Evolutionary conservation across 2,888 invertebrate species (phyloP).

Genomic region (Halictus ligatus): DNA sequence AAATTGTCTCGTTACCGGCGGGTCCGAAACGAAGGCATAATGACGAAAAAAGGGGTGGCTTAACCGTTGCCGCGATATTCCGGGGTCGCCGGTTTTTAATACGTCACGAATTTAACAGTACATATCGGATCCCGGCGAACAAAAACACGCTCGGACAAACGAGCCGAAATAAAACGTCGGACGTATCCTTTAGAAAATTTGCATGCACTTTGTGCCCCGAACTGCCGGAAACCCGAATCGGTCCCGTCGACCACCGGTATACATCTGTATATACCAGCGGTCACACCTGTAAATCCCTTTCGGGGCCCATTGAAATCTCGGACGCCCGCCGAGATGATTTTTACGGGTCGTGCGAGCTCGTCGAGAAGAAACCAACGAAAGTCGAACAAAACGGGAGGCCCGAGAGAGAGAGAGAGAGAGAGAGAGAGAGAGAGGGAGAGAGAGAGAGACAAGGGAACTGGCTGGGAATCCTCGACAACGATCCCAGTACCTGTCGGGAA

Average conservation of each 20-base stretch:
- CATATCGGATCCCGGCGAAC: neutral
- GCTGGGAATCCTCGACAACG: neutral
- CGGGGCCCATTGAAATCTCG: slow-evolving; percentile 32
- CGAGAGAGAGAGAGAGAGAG: neutral
- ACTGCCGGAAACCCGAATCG: slow-evolving; percentile 46
- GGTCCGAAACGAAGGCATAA: neutral
- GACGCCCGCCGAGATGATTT: slow-evolving; percentile 58
- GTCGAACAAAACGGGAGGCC: neutral
- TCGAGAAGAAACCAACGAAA: neutral
- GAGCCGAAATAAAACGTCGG: slow-evolving; percentile 38
- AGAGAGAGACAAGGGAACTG: neutral
- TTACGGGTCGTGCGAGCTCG: slow-evolving; percentile 38
- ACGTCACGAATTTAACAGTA: slow-evolving; percentile 25
- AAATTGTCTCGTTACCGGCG: slow-evolving; percentile 1
- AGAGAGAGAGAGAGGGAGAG: neutral
- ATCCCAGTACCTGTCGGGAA: slow-evolving; percentile 7
- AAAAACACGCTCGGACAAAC: slow-evolving; percentile 22
- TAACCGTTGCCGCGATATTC: neutral
- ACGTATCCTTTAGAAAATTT: slow-evolving; percentile 59
- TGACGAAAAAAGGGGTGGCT: neutral
- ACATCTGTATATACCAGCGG: slow-evolving; percentile 20
- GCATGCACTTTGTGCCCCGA: slow-evolving; percentile 57
- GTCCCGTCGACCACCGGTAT: neutral
- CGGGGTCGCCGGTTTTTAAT: neutral
- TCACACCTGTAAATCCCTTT: slow-evolving; percentile 61